Evolutionary conservation across 2,888 invertebrate species (phyloP), one percentile per base, ranked within the genome.

Genomic region (Drosophila setosimentum): DNA sequence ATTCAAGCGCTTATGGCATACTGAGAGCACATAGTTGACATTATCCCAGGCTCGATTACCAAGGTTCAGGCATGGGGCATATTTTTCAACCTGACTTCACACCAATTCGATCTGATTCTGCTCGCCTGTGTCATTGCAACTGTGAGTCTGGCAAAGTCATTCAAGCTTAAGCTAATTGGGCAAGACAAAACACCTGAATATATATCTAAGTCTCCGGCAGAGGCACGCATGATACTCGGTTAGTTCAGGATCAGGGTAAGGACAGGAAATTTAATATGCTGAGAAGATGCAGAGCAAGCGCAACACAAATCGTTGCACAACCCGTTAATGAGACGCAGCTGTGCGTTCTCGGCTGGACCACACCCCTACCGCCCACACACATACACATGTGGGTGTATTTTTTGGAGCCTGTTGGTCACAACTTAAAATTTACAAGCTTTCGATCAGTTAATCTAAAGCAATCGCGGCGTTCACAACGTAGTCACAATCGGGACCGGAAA

Each of bases 371-470:
- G 48, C 78, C 49, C 55, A 53, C 51, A 35, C 60, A 61, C 50
- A 32, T 50, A 60, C 49, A 51, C 51, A 71, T 62, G 50, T 16
- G 1, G 10, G 29, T n/a, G 16, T 2, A n/a, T 11, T 24, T 30
- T 42, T 60, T 51, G n/a, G 40, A 50, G 50, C 48, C 40, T 49
- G 18, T 68, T 61, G 49, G 27, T 7, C 53, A 61, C 30, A 32
- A 58, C 59, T 18, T 27, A 10, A 53, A 65, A 49, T 62, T 57
- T 13, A n/a, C 42, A 40, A 73, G 66, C 68, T 87, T 89, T 92
- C 91, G 91, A 91, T 92, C 91, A 92, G 91, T 91, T 84, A 85
- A 91, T 86, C 86, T 82, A 87, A 82, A 84, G 73, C 91, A 79
- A 80, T 80, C 82, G 81, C 77, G 62, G 73, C 73, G 84, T 78